Percentiles rank a stretch among this genome's conserved stretches.
phyloP scores from a whole-genome alignment of 2,797 vertebrate genomes.

The Phataginus tricuspis region DNA sequence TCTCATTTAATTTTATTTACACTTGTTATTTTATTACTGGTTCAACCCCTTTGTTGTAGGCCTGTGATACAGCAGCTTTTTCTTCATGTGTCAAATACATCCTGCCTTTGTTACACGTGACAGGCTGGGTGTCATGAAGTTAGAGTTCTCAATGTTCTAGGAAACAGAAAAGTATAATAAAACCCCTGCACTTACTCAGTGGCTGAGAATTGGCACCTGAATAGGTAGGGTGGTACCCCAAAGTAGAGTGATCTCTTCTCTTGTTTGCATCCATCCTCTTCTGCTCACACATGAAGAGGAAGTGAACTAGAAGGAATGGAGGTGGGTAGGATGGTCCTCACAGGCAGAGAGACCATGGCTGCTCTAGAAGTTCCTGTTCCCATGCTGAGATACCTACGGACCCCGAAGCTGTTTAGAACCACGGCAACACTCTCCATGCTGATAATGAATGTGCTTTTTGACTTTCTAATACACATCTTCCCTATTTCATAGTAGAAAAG shows the following conservation, averaged over 20 bases:
- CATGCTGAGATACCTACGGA: not conserved
- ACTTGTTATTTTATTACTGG: conserved; percentile 65
- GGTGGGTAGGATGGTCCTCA: rapidly evolving
- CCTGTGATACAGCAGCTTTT: conserved; percentile 36
- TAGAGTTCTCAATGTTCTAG: not conserved
- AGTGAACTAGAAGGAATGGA: rapidly evolving
- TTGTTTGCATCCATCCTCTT: not conserved
- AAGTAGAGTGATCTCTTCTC: not conserved
- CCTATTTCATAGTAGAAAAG: not conserved
- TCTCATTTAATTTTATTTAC: conserved; percentile 71
- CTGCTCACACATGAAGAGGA: not conserved
- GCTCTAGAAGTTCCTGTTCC: not conserved
- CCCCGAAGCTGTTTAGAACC: not conserved
- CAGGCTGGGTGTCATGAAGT: conserved; percentile 45
- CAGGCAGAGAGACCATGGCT: not conserved
- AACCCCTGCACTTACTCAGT: not conserved
- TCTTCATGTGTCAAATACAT: conserved; percentile 62
- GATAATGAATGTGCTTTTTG: not conserved
- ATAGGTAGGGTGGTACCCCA: not conserved
- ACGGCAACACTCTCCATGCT: not conserved
- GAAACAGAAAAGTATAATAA: not conserved
- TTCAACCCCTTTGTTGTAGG: conserved; percentile 67
- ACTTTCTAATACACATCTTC: not conserved
- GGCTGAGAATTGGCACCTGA: not conserved
- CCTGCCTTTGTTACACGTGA: conserved; percentile 54